Evolutionary conservation across 2,888 invertebrate species (phyloP), one percentile per base, ranked within the genome.

Genomic region (Spatulosminthurus flaviceps): DNA sequence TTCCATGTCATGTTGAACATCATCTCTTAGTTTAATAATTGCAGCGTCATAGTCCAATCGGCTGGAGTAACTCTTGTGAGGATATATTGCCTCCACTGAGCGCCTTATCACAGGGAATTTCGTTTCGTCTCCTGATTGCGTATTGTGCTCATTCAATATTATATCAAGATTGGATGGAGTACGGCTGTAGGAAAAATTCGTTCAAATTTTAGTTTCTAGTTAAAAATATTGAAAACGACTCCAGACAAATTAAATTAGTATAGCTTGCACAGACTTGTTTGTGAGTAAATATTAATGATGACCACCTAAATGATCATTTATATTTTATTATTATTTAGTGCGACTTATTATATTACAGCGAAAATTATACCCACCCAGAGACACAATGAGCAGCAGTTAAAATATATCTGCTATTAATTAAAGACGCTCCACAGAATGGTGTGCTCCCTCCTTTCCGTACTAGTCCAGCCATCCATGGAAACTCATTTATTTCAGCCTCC

Each of bases 401-500:
- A 42, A 81, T 60, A 34, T 81, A 79, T 9, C 24, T 24, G 21
- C 70, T 75, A 77, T 87, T 86, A 7, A 89, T 86, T 21, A 89
- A 80, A 0, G 87, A 86, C 1, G 88, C 89, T 0, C 89, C 88
- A 83, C 89, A 89, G 70, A 85, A 84, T n/a, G 85, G 85, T 0
- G 43, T 28, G 0, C 22, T 60, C 9, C 81, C 75, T 11, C 82
- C 83, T 51, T 73, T 80, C 21, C 84, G 73, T 11, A 84, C 84
- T 4, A 85, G 64, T 2, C 83, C 84, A 16, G 83, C 83, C 78
- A 82, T 82, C 85, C 85, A 85, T 0, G 82, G 83, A 61, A 82
- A 82, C 70, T 81, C 81, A 2, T 81, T 80, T 21, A 82, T 77
- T 19, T 29, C 1, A 0, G 84, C 78, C 42, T 78, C 73, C 22